Base-by-base conservation (phyloP, 1,140 invertebrate genomes). In the Zaprionus davidi region DNA sequence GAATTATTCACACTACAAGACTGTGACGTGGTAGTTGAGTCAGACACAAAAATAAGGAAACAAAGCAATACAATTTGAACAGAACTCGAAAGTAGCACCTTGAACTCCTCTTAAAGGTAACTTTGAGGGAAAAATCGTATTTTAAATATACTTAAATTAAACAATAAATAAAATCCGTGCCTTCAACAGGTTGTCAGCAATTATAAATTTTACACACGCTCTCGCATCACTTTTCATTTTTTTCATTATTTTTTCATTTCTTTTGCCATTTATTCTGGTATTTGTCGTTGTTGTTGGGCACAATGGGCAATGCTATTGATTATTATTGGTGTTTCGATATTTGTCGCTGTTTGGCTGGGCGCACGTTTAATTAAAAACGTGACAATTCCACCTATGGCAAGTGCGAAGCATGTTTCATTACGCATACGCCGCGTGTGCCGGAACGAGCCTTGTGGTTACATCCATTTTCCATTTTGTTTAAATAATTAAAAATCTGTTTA, bases 361-460 rank as follows among this genome's bases (percentile, higher is more conserved):
- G 63, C 12, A 57, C 62, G 78, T 90, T 88, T 88, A 88, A 88
- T 88, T 88, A 88, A 88, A 88, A 88, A 88, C 84, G 84, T 88
- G 84, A 88, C 84, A 88, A 88, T 88, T 88, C 81, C 71, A 90
- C 84, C 84, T 90, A 75, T 81, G 84, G 75, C 85, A 69, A 81
- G 41, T 74, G 69, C 69, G 64, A 58, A 65, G 68, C 49, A 90
- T 88, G 90, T 84, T 79, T 88, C 84, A 88, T 76, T 68, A 66
- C 60, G 46, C 26, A 76, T 81, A 76, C 85, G 85, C 71, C 81
- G 76, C 72, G 75, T 88, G 81, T 71, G 31, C 63, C 68, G 49
- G 26, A 64, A 28, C 24, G 15, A 38, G 55, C 22, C 38, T 78
- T 78, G 73, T 55, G 72, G 72, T 75, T 31, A 31, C 15, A 3